Evolutionary conservation across 1,140 invertebrate species (phyloP).

Genomic region (Heliothis virescens): DNA sequence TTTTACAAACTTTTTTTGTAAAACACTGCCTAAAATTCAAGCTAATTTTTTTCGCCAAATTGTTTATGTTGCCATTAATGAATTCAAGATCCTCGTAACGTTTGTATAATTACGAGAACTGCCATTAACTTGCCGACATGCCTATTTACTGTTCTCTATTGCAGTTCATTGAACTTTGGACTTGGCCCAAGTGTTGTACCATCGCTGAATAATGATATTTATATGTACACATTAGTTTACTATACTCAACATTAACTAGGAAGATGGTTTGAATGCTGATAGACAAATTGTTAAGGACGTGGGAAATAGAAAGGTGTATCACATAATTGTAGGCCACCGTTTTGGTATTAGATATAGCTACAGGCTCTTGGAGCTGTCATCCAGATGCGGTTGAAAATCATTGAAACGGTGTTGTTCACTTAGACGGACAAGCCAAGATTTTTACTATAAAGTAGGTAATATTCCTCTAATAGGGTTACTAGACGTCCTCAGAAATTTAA

Average conservation of each 20-base stretch:
- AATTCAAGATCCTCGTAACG: constrained; percentile 19
- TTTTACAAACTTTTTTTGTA: no score
- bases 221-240: constrained; percentile 6
- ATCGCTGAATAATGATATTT: constrained; percentile 34
- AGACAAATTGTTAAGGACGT: constrained; percentile 16
- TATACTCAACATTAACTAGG: constrained; percentile 20
- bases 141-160: constrained; percentile 37
- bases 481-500: no score
- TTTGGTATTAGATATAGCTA: neutral
- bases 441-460: no score
- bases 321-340: neutral
- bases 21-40: no score
- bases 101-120: constrained; percentile 29
- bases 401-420: no score
- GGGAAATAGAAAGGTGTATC: neutral
- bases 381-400: no score
- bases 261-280: constrained; percentile 23
- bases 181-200: constrained; percentile 26
- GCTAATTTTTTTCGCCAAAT: no score
- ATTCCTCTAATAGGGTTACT: no score
- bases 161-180: constrained; percentile 43
- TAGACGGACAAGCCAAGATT: no score
- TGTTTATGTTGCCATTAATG: neutral
- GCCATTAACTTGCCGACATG: constrained; percentile 11
- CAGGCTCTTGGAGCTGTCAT: neutral